phyloP scores from a whole-genome alignment of 1,140 invertebrate species.

The Camponotus pennsylvanicus region DNA sequence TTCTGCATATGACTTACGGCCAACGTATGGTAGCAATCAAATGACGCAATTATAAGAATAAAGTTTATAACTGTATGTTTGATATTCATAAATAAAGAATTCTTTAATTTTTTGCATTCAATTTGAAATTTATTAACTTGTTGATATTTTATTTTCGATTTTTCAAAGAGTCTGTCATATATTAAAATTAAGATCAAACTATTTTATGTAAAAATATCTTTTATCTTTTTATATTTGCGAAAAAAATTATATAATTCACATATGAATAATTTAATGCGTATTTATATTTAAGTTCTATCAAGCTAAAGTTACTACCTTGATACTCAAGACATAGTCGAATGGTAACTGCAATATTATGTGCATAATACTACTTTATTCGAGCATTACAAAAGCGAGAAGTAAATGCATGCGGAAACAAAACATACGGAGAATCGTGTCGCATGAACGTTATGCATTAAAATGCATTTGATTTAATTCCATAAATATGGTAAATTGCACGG shows the following conservation, averaged over 20 bases:
- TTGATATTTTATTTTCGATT: background rate
- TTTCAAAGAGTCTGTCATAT: background rate
- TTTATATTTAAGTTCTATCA: background rate
- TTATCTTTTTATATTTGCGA: background rate
- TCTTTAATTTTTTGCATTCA: background rate
- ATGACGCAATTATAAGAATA: background rate
- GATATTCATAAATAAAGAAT: background rate
- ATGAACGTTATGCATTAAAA: conserved; percentile 3
- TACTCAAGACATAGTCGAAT: background rate
- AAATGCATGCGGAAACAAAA: conserved; percentile 14
- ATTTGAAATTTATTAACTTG: background rate
- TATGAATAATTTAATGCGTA: background rate
- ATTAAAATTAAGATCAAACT: background rate
- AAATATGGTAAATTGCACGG: background rate
- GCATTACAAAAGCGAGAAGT: background rate
- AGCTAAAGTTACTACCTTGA: background rate
- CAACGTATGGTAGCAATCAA: background rate
- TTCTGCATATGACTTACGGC: background rate
- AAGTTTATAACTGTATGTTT: background rate
- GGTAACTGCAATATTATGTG: background rate
- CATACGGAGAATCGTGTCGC: background rate
- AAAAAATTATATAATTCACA: background rate
- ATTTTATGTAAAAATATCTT: background rate
- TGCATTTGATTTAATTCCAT: conserved; percentile 32
- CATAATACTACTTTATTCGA: conserved; percentile 37